Evolutionary conservation across 1,140 invertebrate genomes (phyloP).

Genomic region (Penaeus chinensis): DNA sequence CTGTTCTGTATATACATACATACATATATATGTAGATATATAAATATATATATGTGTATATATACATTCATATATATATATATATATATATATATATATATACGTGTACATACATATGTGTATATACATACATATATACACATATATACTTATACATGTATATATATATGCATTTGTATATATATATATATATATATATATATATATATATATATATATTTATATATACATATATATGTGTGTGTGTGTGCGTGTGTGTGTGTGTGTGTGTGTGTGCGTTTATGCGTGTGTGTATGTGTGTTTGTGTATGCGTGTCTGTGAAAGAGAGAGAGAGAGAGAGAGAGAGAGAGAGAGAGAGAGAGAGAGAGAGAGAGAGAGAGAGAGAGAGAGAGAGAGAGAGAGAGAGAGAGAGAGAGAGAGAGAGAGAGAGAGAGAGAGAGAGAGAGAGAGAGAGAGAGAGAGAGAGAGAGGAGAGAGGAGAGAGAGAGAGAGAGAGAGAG

Average conservation of each 20-base stretch:
- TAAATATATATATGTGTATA: too few species aligned
- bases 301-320: neutral
- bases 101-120: neutral
- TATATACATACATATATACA: neutral
- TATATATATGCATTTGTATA: too few species aligned
- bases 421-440: neutral
- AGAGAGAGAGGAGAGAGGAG: slow-evolving; percentile 8
- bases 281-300: neutral
- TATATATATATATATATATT: slow-evolving; percentile 9
- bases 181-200: neutral
- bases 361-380: slow-evolving; percentile 5
- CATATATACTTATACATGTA: too few species aligned
- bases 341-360: slow-evolving; percentile 28
- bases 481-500: too few species aligned
- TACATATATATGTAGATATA: too few species aligned
- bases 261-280: slow-evolving; percentile 23
- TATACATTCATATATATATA: too few species aligned
- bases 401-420: too few species aligned
- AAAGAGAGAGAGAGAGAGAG: slow-evolving; percentile 23
- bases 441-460: neutral
- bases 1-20: too few species aligned
- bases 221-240: slow-evolving; percentile 1
- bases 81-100: too few species aligned
- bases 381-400: slow-evolving; percentile 20
- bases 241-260: slow-evolving; percentile 31